phyloP scores from a whole-genome alignment of 1,140 invertebrate genomes.

The Capitella teleta region DNA sequence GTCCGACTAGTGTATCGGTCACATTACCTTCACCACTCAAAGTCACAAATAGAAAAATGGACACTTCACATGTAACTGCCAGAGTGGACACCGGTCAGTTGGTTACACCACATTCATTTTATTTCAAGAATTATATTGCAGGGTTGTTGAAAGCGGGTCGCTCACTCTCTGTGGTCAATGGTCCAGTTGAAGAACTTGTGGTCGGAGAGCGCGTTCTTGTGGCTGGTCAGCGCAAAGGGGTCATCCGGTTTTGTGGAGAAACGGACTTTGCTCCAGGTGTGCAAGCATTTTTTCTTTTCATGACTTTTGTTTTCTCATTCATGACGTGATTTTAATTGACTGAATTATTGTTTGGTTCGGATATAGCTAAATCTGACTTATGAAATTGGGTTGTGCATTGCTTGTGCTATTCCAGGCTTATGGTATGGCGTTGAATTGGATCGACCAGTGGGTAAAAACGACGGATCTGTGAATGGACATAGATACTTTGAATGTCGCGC shows the following conservation, averaged over 20 bases:
- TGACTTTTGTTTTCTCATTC: slow-evolving; percentile 7
- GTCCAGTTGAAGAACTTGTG: slow-evolving; percentile 22
- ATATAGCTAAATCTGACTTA: too few relatives aligned
- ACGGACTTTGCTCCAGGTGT: slow-evolving; percentile 39
- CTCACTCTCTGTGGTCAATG: background rate
- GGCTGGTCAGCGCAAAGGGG: slow-evolving; percentile 40
- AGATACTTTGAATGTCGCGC: slow-evolving; percentile 11
- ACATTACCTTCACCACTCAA: too few relatives aligned
- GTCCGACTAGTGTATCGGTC: too few relatives aligned
- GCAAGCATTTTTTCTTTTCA: too few relatives aligned
- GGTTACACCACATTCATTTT: too few relatives aligned
- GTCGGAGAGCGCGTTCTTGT: slow-evolving; percentile 36
- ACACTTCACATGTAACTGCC: slow-evolving; percentile 42
- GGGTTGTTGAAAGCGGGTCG: too few relatives aligned
- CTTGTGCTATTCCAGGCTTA: slow-evolving; percentile 57
- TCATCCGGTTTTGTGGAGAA: slow-evolving; percentile 35
- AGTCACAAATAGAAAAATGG: too few relatives aligned
- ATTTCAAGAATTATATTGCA: too few relatives aligned
- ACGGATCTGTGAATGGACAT: slow-evolving; percentile 44
- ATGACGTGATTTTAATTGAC: too few relatives aligned
- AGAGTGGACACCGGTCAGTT: slow-evolving; percentile 44
- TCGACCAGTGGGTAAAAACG: slow-evolving; percentile 44
- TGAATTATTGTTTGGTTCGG: too few relatives aligned
- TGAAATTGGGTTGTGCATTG: background rate
- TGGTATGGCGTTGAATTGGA: slow-evolving; percentile 48